A percentile compares a stretch with the other conserved stretches of the same genome.
These are phyloP conservation scores for Lycia hirtaria DNA, from an alignment of 2,888 invertebrate genomes.

Conservation along the genomic window DNA sequence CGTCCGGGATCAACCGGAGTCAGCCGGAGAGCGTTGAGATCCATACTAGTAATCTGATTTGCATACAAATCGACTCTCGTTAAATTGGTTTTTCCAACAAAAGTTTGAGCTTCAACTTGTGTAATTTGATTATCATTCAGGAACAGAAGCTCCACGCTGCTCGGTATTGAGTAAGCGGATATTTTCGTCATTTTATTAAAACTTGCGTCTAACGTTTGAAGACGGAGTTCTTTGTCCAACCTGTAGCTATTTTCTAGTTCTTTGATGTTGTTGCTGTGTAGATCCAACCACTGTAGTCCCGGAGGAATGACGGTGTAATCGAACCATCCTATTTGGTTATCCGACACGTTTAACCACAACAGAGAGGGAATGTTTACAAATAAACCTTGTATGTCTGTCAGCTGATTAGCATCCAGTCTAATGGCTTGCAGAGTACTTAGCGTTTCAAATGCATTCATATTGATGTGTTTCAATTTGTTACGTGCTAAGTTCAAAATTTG, in stretches of 20 bases:
- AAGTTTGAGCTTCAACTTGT: slow-evolving; percentile 94
- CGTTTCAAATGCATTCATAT: slow-evolving; percentile 92
- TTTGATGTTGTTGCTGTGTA: slow-evolving; percentile 93
- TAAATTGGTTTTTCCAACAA: slow-evolving; percentile 94
- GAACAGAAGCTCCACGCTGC: slow-evolving; percentile 93
- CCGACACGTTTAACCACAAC: slow-evolving; percentile 95
- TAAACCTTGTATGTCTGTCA: slow-evolving; percentile 92
- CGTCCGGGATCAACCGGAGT: slow-evolving; percentile 91
- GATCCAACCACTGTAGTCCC: slow-evolving; percentile 94
- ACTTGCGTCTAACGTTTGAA: slow-evolving; percentile 95
- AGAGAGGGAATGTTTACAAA: slow-evolving; percentile 93
- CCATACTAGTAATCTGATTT: slow-evolving; percentile 95
- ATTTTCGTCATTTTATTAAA: slow-evolving; percentile 94
- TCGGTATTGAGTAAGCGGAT: slow-evolving; percentile 91
- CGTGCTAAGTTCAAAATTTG: slow-evolving; percentile 95
- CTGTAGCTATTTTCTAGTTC: slow-evolving; percentile 91
- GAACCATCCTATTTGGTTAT: slow-evolving; percentile 95
- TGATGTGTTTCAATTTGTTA: slow-evolving; percentile 92
- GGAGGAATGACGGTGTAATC: slow-evolving; percentile 94
- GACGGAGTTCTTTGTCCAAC: slow-evolving; percentile 88
- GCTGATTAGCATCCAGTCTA: slow-evolving; percentile 93
- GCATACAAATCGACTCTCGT: slow-evolving; percentile 96
- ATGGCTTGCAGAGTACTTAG: slow-evolving; percentile 93
- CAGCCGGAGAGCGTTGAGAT: slow-evolving; percentile 94
- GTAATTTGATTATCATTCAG: slow-evolving; percentile 95